phyloP scores from a whole-genome alignment of 2,888 invertebrate genomes.

The Cosmorhoe ocellata region DNA sequence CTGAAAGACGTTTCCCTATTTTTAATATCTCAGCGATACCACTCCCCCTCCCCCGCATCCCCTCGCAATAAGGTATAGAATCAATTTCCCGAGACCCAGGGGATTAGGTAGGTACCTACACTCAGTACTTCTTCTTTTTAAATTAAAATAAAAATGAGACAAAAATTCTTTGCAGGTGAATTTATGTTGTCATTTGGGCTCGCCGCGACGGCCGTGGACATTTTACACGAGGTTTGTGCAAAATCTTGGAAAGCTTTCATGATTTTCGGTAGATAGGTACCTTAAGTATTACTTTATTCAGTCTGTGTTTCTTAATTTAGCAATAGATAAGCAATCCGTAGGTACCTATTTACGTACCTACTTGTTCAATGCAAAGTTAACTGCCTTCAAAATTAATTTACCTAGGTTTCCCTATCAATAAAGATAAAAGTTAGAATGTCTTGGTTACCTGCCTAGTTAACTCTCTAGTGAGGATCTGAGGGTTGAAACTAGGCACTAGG shows the following conservation, averaged over 20 bases:
- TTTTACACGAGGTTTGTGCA: background rate
- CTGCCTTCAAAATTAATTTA: too few relatives aligned
- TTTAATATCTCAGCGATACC: constrained; percentile 30
- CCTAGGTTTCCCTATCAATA: too few relatives aligned
- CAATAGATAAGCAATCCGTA: too few relatives aligned
- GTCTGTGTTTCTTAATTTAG: too few relatives aligned
- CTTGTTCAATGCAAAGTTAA: too few relatives aligned
- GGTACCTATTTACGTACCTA: too few relatives aligned
- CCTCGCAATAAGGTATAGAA: constrained; percentile 27
- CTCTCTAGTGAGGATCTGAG: too few relatives aligned
- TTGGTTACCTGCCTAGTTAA: too few relatives aligned
- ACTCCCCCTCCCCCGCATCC: background rate
- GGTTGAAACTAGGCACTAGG: too few relatives aligned
- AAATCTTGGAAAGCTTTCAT: background rate
- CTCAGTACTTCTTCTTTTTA: constrained; percentile 30
- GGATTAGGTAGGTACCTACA: constrained; percentile 33
- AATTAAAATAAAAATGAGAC: constrained; percentile 36
- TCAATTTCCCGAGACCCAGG: constrained; percentile 32
- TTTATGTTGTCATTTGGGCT: constrained; percentile 6
- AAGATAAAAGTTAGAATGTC: too few relatives aligned
- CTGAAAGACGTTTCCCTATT: constrained; percentile 26
- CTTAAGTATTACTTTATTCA: too few relatives aligned
- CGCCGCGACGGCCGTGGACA: background rate
- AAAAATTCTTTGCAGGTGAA: constrained; percentile 24
- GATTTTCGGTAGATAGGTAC: background rate